Evolutionary conservation across 2,888 invertebrate genomes (phyloP), one percentile per base, ranked within the genome.

Genomic region (Thereva nobilitata): DNA sequence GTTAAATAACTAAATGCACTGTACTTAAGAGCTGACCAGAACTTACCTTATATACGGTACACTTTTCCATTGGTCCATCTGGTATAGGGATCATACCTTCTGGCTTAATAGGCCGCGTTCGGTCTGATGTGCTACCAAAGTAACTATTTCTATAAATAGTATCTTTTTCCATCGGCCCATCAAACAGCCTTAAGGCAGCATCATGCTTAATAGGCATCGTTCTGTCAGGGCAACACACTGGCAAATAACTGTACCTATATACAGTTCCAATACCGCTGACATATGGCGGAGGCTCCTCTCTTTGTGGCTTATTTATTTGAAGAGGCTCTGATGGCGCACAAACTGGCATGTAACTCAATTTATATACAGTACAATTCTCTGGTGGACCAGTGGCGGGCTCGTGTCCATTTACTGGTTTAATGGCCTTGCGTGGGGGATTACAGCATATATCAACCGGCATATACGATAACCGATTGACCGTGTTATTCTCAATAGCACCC

Each of bases 271-370:
- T 54, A 44, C 68, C 77, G 76, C 1, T 78, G 70, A 23, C 23
- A 23, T 76, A 76, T 6, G 71, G 74, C 4, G 80, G 79, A 3
- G 80, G 79, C 42, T 72, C 72, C 12, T 75, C 74, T 2, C 76
- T 78, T 5, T 72, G 64, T 0, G n/a, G 6, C 37, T 73, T 76
- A 37, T 76, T 75, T 0, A 78, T 79, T 80, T 80, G 80, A 1
- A 80, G 80, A 42, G 74, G 74, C 1, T 76, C 75, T 64, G 80
- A 79, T 71, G 79, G 83, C 5, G 74, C 71, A 1, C 78, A 82
- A 4, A 82, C 79, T 0, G 84, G 84, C 76, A 82, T 74, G 69
- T 84, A 85, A 3, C 84, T 84, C 38, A 87, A 82, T 73, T 83
- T 85, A 70, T 87, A 85, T 1, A 85, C 80, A 3, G 80, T 80